These are phyloP conservation scores for Salvelinus fontinalis DNA, from an alignment of 2,113 vertebrate species.

Conservation along the genomic window DNA sequence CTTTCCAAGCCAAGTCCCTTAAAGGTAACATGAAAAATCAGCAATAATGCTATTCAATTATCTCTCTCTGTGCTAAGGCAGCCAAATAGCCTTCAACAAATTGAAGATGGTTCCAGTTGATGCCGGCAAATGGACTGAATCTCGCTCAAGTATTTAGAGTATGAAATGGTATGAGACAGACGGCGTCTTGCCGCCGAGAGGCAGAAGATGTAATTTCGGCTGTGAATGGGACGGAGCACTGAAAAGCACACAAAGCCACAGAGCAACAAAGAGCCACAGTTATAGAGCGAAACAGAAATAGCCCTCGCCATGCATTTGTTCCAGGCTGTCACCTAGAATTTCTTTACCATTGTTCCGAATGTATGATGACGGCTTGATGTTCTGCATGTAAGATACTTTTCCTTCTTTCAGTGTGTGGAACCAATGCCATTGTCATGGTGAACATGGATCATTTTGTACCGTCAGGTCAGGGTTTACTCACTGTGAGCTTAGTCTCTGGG, in stretches of 20 bases:
- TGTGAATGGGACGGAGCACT: conserved; percentile 35
- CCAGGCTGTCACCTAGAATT: conserved; percentile 31
- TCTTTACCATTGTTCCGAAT: conserved; percentile 39
- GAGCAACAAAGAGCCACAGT: conserved; percentile 3
- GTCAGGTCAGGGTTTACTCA: conserved; percentile 20
- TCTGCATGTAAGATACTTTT: conserved; percentile 26
- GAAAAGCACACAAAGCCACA: conserved; percentile 17
- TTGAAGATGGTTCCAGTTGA: conserved; percentile 57
- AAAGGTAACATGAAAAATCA: conserved; percentile 59
- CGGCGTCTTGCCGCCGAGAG: conserved; percentile 31
- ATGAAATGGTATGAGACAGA: not conserved
- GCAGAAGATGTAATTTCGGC: conserved; percentile 23
- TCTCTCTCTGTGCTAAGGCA: conserved; percentile 40
- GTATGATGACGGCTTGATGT: conserved; percentile 52
- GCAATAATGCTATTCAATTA: conserved; percentile 66
- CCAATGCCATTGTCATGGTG: conserved; percentile 41
- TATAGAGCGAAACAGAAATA: not conserved
- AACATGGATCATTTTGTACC: conserved; percentile 44
- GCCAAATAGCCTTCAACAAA: conserved; percentile 60
- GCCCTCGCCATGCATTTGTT: conserved; percentile 35
- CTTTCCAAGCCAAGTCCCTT: conserved; percentile 36
- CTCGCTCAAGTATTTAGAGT: conserved; percentile 39
- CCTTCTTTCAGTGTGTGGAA: conserved; percentile 43
- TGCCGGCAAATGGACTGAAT: conserved; percentile 63
- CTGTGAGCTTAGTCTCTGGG: conserved; percentile 6